These are phyloP conservation scores for Columbina picui DNA, from an alignment of 2,113 vertebrate genomes.

Conservation along the genomic window DNA sequence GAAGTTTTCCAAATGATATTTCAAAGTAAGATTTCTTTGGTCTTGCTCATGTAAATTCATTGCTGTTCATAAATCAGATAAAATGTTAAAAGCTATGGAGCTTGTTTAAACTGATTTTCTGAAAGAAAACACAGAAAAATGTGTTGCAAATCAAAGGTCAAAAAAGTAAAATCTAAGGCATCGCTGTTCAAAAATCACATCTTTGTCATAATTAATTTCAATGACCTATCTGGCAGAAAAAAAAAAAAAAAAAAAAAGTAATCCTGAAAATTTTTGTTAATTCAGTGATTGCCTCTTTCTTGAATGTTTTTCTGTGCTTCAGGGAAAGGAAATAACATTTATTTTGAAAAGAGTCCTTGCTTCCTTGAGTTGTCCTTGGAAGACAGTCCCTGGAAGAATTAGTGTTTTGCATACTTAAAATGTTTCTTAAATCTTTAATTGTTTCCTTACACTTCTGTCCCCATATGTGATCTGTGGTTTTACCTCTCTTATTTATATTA, in stretches of 20 bases:
- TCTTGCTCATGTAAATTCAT: neutral
- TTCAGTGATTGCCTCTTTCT: neutral
- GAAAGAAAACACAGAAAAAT: neutral
- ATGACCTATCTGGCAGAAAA: neutral
- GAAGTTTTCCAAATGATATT: neutral
- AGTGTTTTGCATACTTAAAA: conserved; percentile 25
- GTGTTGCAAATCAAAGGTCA: neutral
- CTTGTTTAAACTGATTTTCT: neutral
- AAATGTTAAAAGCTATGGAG: neutral
- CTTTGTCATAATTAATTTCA: neutral
- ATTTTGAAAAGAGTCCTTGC: conserved; percentile 46
- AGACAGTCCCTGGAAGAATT: conserved; percentile 53
- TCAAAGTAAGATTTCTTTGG: neutral
- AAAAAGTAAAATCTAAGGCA: neutral
- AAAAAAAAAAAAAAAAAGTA: neutral
- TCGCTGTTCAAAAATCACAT: neutral
- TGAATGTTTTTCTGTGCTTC: conserved; percentile 24
- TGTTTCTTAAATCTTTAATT: conserved; percentile 58
- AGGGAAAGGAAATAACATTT: conserved; percentile 38
- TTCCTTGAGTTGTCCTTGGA: conserved; percentile 61
- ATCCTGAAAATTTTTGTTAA: neutral
- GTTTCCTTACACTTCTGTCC: conserved; percentile 33
- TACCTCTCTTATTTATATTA: conserved; percentile 48
- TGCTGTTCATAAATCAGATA: neutral
- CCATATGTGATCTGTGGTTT: conserved; percentile 24